Percentiles rank a stretch among this genome's conserved stretches.
These are phyloP conservation scores for Limnephilus rhombicus DNA, from an alignment of 2,888 invertebrate species.

Conservation along the genomic window DNA sequence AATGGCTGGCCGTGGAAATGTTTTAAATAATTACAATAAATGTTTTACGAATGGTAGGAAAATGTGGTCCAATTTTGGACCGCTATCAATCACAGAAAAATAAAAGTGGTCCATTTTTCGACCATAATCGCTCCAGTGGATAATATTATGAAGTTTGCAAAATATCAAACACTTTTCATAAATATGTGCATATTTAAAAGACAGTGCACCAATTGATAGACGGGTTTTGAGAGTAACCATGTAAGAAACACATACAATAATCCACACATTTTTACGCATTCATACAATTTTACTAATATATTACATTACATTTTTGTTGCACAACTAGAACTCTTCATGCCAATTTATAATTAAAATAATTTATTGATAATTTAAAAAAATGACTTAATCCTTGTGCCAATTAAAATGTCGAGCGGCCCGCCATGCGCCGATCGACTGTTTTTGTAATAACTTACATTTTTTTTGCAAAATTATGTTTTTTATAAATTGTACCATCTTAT, in stretches of 20 bases:
- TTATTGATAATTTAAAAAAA: background rate
- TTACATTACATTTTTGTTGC: conserved; percentile 21
- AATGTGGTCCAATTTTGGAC: too few relatives aligned
- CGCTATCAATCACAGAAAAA: too few relatives aligned
- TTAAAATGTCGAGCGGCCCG: background rate
- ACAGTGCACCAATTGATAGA: background rate
- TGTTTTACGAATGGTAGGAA: too few relatives aligned
- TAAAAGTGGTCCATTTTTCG: too few relatives aligned
- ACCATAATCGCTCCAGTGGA: too few relatives aligned
- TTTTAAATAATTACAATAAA: too few relatives aligned
- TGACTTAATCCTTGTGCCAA: too few relatives aligned
- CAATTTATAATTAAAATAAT: background rate
- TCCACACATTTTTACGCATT: background rate
- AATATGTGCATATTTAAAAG: background rate
- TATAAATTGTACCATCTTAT: too few relatives aligned
- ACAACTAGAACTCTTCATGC: conserved; percentile 12
- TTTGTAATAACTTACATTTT: too few relatives aligned
- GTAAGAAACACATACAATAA: conserved; percentile 14
- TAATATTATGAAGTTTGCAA: background rate
- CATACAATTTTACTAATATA: conserved; percentile 35
- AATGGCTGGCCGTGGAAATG: too few relatives aligned
- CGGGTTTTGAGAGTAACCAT: background rate
- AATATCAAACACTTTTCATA: background rate
- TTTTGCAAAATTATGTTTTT: too few relatives aligned
- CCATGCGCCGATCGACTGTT: too few relatives aligned